Evolutionary conservation across 1,140 invertebrate genomes (phyloP).

Genomic region (Glossosoma conforme): DNA sequence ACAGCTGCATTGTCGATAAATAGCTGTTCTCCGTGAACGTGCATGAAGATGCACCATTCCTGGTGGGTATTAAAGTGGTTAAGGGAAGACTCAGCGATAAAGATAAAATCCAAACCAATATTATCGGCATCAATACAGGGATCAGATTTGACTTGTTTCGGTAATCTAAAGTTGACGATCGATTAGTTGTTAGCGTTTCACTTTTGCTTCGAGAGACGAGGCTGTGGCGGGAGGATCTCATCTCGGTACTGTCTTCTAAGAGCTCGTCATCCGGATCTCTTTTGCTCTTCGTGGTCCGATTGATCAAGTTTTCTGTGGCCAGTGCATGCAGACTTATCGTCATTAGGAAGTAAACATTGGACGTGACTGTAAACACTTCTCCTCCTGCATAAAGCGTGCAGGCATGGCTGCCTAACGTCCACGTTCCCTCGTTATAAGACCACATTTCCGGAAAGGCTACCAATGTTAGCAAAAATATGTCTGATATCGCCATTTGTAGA

Average conservation of each 20-base stretch:
- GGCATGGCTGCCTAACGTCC: slow-evolving; percentile 43
- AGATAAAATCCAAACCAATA: slow-evolving; percentile 52
- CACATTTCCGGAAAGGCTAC: slow-evolving; percentile 48
- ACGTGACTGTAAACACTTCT: slow-evolving; percentile 49
- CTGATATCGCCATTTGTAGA: slow-evolving; percentile 48
- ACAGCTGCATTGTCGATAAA: slow-evolving; percentile 40
- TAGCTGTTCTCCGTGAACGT: slow-evolving; percentile 41
- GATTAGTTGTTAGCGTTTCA: slow-evolving; percentile 41
- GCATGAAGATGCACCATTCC: slow-evolving; percentile 36
- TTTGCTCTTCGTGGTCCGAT: slow-evolving; percentile 37
- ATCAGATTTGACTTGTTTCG: slow-evolving; percentile 39
- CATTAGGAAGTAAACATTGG: slow-evolving; percentile 47
- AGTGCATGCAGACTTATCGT: slow-evolving; percentile 51
- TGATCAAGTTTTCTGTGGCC: slow-evolving; percentile 48
- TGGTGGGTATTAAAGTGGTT: slow-evolving; percentile 37
- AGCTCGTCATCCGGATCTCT: slow-evolving; percentile 49
- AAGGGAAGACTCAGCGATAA: slow-evolving; percentile 52
- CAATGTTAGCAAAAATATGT: slow-evolving; percentile 41
- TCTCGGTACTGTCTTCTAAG: slow-evolving; percentile 30
- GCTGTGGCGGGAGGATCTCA: slow-evolving; percentile 45
- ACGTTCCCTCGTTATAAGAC: slow-evolving; percentile 42
- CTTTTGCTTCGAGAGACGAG: slow-evolving; percentile 41
- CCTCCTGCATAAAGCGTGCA: slow-evolving; percentile 49
- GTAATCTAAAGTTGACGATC: slow-evolving; percentile 48
- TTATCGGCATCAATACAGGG: slow-evolving; percentile 44